Conservation (phyloP, 2,113 vertebrate genomes). For the Eulacestoma nigropectus region DNA sequence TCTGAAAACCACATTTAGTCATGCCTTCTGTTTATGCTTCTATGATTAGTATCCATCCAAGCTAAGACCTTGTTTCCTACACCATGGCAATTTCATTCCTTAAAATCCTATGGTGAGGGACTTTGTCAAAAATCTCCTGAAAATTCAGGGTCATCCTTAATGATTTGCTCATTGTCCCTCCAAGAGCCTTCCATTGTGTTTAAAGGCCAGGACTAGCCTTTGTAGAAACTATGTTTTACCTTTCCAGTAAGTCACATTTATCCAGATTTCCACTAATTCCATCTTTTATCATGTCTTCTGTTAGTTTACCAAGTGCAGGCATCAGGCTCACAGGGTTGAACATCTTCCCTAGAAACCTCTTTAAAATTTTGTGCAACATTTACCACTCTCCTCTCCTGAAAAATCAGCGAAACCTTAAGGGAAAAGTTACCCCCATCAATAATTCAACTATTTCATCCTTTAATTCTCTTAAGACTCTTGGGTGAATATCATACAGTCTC, state of each 20-base stretch:
- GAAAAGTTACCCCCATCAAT: background rate
- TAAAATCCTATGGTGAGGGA: background rate
- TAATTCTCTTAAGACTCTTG: background rate
- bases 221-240: background rate
- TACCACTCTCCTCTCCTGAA: background rate
- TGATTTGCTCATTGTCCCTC: background rate
- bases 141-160: background rate
- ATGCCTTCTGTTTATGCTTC: background rate
- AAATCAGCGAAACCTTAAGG: background rate
- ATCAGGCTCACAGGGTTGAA: background rate
- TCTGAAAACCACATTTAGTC: background rate
- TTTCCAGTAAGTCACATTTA: background rate
- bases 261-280: background rate
- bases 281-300: background rate
- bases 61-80: background rate
- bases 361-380: background rate
- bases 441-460: background rate
- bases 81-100: background rate
- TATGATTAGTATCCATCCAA: background rate
- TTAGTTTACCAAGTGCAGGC: background rate
- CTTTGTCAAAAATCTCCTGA: background rate
- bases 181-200: background rate
- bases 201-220: background rate
- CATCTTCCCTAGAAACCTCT: background rate
- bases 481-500: background rate